Evolutionary conservation across 64 coral and sea anemone species (phyloP), one percentile per base, ranked within the genome.

Genomic region (Anthopleura sola): DNA sequence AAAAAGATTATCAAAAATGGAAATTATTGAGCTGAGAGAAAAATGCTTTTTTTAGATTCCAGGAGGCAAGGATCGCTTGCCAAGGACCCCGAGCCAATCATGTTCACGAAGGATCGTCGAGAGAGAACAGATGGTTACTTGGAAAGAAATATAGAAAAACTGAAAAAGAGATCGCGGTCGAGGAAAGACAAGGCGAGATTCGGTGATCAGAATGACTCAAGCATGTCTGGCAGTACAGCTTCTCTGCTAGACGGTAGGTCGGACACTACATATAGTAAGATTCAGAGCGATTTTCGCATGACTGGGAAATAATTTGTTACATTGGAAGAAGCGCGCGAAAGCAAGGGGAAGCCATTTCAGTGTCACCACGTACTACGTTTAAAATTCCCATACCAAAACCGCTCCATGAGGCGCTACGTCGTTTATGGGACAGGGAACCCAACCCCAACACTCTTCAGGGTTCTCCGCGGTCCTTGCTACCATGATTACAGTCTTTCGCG

Each of bases 231-330:
- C 17, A 38, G 82, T 16, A 83, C 82, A 16, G 47, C 24, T 1
- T 83, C 82, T 37, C 82, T 83, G 34, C 50, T 83, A 10, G 82
- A 83, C 2, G 82, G 82, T 83, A 83, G 23, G 48, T 55, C 16
- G 6, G 38, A 78, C 18, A n/a, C n/a, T n/a, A n/a, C n/a, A n/a
- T n/a, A n/a, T n/a, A n/a, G n/a, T n/a, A n/a, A n/a, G n/a, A n/a
- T n/a, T n/a, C n/a, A n/a, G n/a, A 18, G 39, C 15, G 10, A 26
- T 13, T 68, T 23, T 24, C 23, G 62, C 24, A 68, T 2, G 6
- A 5, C 26, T 68, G 20, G 62, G 62, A 58, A 5, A 58, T 11
- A 48, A 3, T 48, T n/a, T n/a, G n/a, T n/a, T n/a, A n/a, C n/a
- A 44, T 8, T 44, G 40, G 40, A 44, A 6, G 40, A 44, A 44